These are phyloP conservation scores for Elephas maximus DNA, from an alignment of 2,113 vertebrate species.

Conservation along the genomic window DNA sequence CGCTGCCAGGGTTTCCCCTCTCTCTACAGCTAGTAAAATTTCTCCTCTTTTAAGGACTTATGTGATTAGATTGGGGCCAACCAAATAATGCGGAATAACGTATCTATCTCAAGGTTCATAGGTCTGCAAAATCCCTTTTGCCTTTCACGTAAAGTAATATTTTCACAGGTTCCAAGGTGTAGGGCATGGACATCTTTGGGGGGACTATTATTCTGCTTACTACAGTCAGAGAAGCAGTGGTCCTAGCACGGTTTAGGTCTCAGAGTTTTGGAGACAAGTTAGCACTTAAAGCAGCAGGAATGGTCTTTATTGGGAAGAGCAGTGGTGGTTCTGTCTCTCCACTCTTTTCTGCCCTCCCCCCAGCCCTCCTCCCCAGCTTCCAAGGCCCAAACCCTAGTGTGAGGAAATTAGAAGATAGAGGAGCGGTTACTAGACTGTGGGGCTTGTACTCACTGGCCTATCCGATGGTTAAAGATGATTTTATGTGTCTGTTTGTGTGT, in stretches of 20 bases:
- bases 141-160: not conserved
- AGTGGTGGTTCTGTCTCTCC: not conserved
- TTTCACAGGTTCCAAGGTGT: not conserved
- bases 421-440: not conserved
- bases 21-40: not conserved
- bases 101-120: not conserved
- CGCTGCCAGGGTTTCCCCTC: not conserved
- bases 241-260: not conserved
- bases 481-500: not conserved
- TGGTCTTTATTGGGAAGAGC: not conserved
- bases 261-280: not conserved
- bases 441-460: not conserved
- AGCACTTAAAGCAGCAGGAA: not conserved
- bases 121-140: not conserved
- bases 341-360: not conserved
- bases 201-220: not conserved
- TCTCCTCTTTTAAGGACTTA: not conserved
- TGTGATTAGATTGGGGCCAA: not conserved
- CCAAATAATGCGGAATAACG: not conserved
- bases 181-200: not conserved
- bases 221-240: not conserved
- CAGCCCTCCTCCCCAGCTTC: not conserved
- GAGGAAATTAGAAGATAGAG: not conserved
- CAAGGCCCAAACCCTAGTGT: not conserved
- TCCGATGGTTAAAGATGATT: not conserved